A percentile compares a stretch with the other conserved stretches of the same genome.
Conservation (phyloP, 2,113 vertebrate genomes). For the Struthio camelus region DNA sequence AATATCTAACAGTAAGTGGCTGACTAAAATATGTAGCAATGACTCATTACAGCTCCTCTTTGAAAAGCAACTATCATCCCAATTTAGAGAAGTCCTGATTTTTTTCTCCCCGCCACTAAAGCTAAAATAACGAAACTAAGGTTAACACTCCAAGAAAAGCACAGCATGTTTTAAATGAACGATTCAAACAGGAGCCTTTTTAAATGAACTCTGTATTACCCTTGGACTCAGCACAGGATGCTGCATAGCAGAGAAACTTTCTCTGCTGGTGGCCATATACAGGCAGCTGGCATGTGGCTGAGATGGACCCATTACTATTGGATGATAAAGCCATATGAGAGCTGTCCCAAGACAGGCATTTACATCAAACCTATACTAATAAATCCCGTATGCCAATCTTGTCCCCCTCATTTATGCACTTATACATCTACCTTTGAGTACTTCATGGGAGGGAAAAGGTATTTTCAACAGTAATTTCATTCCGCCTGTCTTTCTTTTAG, state of each 20-base stretch:
- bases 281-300: background rate
- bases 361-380: background rate
- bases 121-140: background rate
- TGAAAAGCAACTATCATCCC: background rate
- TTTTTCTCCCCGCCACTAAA: background rate
- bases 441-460: background rate
- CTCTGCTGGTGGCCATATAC: background rate
- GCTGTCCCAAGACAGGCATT: background rate
- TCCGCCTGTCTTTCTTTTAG: background rate
- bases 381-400: background rate
- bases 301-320: background rate
- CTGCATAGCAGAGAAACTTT: background rate
- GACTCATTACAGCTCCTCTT: background rate
- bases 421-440: background rate
- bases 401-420: background rate
- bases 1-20: background rate
- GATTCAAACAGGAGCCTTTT: background rate
- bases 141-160: background rate
- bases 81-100: background rate
- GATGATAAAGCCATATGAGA: background rate
- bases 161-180: background rate
- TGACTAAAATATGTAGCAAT: background rate
- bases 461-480: background rate
- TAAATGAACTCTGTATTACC: background rate
- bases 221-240: background rate